Percentiles rank a stretch among this genome's conserved stretches.
phyloP scores from a whole-genome alignment of 2,797 vertebrate species.

The Protosalanx chinensis region DNA sequence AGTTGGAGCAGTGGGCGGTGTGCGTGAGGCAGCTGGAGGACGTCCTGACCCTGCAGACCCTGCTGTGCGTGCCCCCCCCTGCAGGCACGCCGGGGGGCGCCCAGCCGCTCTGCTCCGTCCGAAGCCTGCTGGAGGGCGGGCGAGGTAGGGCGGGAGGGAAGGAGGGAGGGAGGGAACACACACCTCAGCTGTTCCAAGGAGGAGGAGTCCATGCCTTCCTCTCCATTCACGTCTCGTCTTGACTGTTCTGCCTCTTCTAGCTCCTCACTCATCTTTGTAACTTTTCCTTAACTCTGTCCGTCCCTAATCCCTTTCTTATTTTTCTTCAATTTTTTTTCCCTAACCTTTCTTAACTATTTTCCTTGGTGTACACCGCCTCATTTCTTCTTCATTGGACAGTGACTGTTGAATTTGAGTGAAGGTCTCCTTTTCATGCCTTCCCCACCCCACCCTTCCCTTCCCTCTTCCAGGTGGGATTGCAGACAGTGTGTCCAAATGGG shows the following conservation, averaged over 20 bases:
- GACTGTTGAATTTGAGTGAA: background rate
- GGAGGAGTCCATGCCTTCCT: background rate
- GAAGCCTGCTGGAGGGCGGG: constrained; percentile 86
- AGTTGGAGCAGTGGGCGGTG: constrained; percentile 93
- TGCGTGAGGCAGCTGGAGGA: constrained; percentile 91
- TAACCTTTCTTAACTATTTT: background rate
- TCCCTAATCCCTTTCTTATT: background rate
- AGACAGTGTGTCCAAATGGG: constrained; percentile 91
- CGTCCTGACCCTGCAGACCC: constrained; percentile 88
- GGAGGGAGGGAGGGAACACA: too few relatives aligned
- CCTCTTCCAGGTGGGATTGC: constrained; percentile 82
- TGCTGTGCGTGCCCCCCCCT: constrained; percentile 76
- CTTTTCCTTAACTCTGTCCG: background rate
- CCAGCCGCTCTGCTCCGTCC: constrained; percentile 81
- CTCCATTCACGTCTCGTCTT: background rate
- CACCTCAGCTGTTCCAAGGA: too few relatives aligned
- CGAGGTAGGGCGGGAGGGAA: constrained; percentile 73
- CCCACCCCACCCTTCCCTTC: background rate
- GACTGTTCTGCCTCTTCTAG: background rate
- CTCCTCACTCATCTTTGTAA: background rate
- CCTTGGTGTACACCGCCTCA: too few relatives aligned
- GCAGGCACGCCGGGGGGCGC: constrained; percentile 66
- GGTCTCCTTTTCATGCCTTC: background rate
- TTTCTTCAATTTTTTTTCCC: background rate
- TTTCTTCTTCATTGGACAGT: background rate